Base-by-base conservation (phyloP, 2,888 invertebrate species). In the Latheticus oryzae region DNA sequence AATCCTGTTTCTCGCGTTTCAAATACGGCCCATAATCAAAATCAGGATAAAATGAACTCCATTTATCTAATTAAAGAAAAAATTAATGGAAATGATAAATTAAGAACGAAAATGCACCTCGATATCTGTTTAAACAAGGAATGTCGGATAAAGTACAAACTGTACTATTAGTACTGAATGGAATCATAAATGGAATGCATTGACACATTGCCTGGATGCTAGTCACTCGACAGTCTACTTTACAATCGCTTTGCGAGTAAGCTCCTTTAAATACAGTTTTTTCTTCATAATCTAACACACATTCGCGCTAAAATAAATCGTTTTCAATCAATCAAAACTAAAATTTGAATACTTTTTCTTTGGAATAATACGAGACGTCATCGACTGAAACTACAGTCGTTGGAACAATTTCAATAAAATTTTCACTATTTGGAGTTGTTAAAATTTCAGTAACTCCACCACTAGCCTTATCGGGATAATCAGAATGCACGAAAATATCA, bases 201-300 rank as follows among this genome's bases (percentile, higher is more conserved):
- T 51, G 24, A 24, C 51, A 51, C 15, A 51, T 8, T n/a, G 38
- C 51, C 9, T 16, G 5, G 5, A 13, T 11, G n/a, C 51, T 51
- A 4, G 17, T 12, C 17, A 38, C 8, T n/a, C 51, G 26, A 24
- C 51, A 51, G 5, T 37, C 51, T 7, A 51, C 19, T 8, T 33
- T 17, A 17, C 51, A 51, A 9, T 51, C 51, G 11, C 51, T 38
- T 9, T 38, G 37, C 0, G 51, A 51, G 17, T 51, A 51, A 2
- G 21, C 7, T 0, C 12, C 13, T 1, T 12, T 9, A 1, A 51
- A 51, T 11, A 7, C 28, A 7, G 26, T 48, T 1, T 1, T 3
- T 48, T 17, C 12, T 48, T 48, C 48, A 0, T 8, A 8, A 13
- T 35, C 35, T 13, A 48, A 48, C 3, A 48, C 19, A 15, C 47